Base-by-base conservation (phyloP, 2,888 invertebrate genomes). In the Atherix ibis region DNA sequence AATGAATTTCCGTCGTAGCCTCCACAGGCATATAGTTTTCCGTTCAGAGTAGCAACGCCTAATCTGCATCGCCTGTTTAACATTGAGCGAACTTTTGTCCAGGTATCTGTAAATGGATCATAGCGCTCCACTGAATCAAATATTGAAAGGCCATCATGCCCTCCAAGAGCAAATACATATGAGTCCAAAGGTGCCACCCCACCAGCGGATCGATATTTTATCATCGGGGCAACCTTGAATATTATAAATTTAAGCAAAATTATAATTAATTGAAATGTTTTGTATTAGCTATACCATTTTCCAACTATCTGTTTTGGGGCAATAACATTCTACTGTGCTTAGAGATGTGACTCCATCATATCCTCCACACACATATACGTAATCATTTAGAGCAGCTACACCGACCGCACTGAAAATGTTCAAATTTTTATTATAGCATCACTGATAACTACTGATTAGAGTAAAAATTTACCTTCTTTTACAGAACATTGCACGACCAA, bases 1-100 rank as follows among this genome's bases (percentile, higher is more conserved):
- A 88, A 88, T 3, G 76, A 75, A 37, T 76, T 73, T 2, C 87
- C 87, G 58, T 88, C 85, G 50, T 88, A 87, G 3, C 87, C 83
- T 12, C 83, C 84, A 49, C 80, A 81, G 22, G 77, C 85, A 52
- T 82, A 88, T 13, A 88, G 64, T 59, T 81, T 83, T 3, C 81
- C 81, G 49, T 80, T 77, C 4, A 87, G 62, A 17, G 81, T 71
- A 1, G 84, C 80, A 2, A 84, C 84, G 2, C 87, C 87, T 5
- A 88, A 64, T 5, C 88, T 71, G 56, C 88, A 88, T 24, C 84
- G 68, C 49, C 78, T 75, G 6, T 78, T 78, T 26, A 77, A 60
- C 87, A 89, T 88, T 1, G 83, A 71, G 17, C 76, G 72, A 29
- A 82, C 76, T 45, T 71, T 67, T 1, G 67, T 65, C 87, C 87